Evolutionary conservation across 2,888 invertebrate genomes (phyloP).

Genomic region (Pandemis corylana): DNA sequence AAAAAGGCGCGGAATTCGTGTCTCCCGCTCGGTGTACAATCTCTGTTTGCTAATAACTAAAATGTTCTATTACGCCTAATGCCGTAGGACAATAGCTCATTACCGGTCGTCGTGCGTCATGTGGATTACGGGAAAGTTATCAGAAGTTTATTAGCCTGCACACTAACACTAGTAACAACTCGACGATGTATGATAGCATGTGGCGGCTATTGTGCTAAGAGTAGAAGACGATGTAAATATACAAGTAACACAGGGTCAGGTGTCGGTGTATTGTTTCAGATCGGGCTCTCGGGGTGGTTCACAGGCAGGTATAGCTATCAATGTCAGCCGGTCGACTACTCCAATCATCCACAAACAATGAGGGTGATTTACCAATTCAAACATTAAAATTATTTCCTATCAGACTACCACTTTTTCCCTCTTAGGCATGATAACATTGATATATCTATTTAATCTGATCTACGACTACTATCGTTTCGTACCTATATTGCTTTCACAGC

Average conservation of each 20-base stretch:
- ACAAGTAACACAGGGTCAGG: conserved; percentile 70
- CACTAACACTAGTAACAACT: conserved; percentile 37
- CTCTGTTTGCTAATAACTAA: neutral
- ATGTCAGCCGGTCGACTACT: conserved; percentile 98
- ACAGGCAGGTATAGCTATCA: conserved; percentile 97
- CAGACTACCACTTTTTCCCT: conserved; percentile 7
- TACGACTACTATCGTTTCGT: neutral
- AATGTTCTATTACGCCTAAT: conserved; percentile 5
- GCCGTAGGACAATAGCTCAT: conserved; percentile 28
- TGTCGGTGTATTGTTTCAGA: conserved; percentile 89
- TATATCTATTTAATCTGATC: neutral
- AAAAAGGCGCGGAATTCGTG: neutral
- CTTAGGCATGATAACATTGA: neutral
- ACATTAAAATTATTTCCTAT: conserved; percentile 46
- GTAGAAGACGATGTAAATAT: conserved; percentile 39
- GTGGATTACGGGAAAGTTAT: conserved; percentile 38
- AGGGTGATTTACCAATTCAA: conserved; percentile 89
- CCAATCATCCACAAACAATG: conserved; percentile 94
- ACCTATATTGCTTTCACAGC: conserved; percentile 17
- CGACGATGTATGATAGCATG: conserved; percentile 32
- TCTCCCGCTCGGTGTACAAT: neutral
- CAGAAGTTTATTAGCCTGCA: conserved; percentile 25
- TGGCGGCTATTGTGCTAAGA: conserved; percentile 32
- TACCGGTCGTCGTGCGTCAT: conserved; percentile 33
- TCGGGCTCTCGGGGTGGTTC: conserved; percentile 96